Conservation (phyloP, 2,888 invertebrate species). For the Priocnemis perturbator region DNA sequence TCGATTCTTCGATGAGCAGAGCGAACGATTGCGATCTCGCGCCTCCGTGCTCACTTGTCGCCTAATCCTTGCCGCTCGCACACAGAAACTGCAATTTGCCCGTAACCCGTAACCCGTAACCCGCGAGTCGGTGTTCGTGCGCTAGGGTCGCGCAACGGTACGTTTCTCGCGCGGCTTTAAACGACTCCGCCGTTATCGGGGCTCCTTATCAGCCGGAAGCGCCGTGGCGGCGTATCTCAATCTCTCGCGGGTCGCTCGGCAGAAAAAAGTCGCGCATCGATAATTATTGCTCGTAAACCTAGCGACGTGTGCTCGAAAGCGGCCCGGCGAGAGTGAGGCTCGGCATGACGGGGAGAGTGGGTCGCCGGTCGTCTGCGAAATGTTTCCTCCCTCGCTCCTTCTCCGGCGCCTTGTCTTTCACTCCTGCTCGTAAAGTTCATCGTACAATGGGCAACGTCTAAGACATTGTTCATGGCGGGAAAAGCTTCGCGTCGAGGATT, state of each 20-base stretch:
- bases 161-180: slow-evolving; percentile 20
- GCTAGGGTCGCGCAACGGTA: slow-evolving; percentile 7
- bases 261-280: slow-evolving; percentile 64
- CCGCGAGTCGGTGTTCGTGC: neutral
- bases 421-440: slow-evolving; percentile 36
- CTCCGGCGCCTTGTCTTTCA: neutral
- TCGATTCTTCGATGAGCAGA: no score
- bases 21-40: no score
- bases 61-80: no score
- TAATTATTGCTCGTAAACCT: slow-evolving; percentile 72
- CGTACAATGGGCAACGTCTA: neutral
- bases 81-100: neutral
- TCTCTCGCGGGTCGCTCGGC: slow-evolving; percentile 44
- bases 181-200: slow-evolving; percentile 55
- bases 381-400: neutral
- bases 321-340: slow-evolving; percentile 10
- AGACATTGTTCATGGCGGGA: no score
- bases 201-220: slow-evolving; percentile 69
- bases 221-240: slow-evolving; percentile 57
- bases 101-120: no score
- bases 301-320: slow-evolving; percentile 58
- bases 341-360: slow-evolving; percentile 28
- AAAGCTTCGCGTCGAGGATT: no score
- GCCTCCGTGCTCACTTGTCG: no score
- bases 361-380: neutral